phyloP scores from a whole-genome alignment of 2,888 invertebrate species.

The Ornithoptera alexandrae region DNA sequence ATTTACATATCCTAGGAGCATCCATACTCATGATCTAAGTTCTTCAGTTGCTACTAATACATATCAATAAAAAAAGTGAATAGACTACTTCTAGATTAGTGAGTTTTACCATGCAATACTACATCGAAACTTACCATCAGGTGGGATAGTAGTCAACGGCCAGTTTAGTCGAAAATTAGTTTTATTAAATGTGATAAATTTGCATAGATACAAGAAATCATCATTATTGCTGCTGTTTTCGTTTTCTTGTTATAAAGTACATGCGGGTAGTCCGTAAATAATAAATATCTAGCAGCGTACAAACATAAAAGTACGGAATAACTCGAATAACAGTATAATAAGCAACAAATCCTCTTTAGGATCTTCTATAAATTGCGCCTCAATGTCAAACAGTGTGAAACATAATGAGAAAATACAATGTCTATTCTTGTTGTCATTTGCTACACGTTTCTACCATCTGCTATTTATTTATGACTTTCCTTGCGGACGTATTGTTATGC shows the following conservation, averaged over 20 bases:
- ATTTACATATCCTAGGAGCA: too few relatives aligned
- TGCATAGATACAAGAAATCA: not conserved
- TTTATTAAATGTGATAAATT: too few relatives aligned
- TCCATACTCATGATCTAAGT: too few relatives aligned
- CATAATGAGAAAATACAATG: conserved; percentile 8
- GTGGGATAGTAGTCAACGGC: too few relatives aligned
- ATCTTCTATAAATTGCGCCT: conserved; percentile 7
- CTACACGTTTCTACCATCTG: conserved; percentile 1
- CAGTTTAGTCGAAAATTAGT: too few relatives aligned
- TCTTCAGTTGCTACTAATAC: too few relatives aligned
- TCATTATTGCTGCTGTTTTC: not conserved
- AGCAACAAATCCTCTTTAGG: conserved; percentile 6
- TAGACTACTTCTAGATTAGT: too few relatives aligned
- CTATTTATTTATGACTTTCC: conserved; percentile 3
- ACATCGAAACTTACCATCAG: too few relatives aligned
- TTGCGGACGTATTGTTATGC: conserved; percentile 2
- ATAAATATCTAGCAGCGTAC: not conserved
- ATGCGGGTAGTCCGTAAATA: not conserved
- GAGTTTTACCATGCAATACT: too few relatives aligned
- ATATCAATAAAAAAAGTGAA: too few relatives aligned
- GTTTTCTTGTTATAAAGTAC: not conserved
- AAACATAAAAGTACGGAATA: not conserved
- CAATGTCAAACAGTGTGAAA: conserved; percentile 4
- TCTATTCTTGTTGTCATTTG: conserved; percentile 6
- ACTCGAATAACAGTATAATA: conserved; percentile 2